These are phyloP conservation scores for Epinephelus fuscoguttatus DNA, from an alignment of 2,113 vertebrate species.

Conservation along the genomic window DNA sequence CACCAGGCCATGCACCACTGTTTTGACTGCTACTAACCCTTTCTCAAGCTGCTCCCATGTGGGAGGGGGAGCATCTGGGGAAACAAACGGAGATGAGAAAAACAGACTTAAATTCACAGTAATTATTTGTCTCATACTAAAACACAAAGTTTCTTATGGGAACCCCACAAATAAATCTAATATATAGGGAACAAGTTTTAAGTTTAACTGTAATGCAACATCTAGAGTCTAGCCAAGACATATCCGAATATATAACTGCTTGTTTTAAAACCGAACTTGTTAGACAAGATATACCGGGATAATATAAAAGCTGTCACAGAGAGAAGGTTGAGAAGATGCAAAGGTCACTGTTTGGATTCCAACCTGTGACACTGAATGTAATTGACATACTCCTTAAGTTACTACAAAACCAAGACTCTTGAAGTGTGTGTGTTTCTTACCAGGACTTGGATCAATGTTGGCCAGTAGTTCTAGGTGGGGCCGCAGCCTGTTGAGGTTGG, in stretches of 20 bases:
- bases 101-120: background rate
- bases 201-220: background rate
- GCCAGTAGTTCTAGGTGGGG: slow-evolving; percentile 96
- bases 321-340: background rate
- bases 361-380: background rate
- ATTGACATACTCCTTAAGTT: background rate
- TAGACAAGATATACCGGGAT: background rate
- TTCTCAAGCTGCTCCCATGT: slow-evolving; percentile 98
- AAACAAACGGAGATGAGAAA: slow-evolving; percentile 14
- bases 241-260: background rate
- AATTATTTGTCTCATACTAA: background rate
- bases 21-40: slow-evolving; percentile 97
- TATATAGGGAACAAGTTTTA: background rate
- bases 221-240: background rate
- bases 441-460: slow-evolving; percentile 98
- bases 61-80: slow-evolving; percentile 94
- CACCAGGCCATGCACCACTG: slow-evolving; percentile 96
- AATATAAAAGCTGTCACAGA: too few relatives aligned
- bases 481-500: slow-evolving; percentile 95
- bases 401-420: background rate
- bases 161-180: background rate
- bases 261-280: background rate
- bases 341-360: background rate
- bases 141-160: too few relatives aligned
- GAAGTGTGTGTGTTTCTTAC: slow-evolving; percentile 76